Base-by-base conservation (phyloP, 2,113 vertebrate species). In the Toxotes jaculatrix region DNA sequence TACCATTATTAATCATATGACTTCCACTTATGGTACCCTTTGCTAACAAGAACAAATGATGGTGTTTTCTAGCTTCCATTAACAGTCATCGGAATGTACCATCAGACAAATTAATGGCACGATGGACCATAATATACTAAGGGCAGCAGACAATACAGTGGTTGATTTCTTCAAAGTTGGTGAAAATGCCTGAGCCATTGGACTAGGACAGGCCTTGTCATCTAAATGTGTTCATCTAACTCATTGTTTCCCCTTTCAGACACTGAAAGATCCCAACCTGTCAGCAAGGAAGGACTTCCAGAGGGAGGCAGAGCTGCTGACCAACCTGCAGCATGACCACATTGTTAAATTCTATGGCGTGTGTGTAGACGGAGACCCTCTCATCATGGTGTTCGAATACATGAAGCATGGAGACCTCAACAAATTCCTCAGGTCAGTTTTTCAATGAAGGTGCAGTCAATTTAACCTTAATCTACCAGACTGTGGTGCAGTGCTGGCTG, bases 321-420 rank as follows among this genome's bases (percentile, higher is more conserved):
- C 98, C 86, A 99, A 99, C 88, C 94, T 99, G 70, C 98, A 98
- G 93, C 98, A 99, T 0, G 98, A 99, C 49, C 98, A 99, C 94
- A 99, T 99, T 0, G 98, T 99, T 67, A 98, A 97, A 66, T 99
- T 99, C 86, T 98, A 98, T 0, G 98, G 98, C 0, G 98, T 99
- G 66, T 99, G 98, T 5, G 98, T 98, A 0, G 98, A 99, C 0
- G 98, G 98, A 0, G 98, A 99, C 77, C 98, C 98, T 0, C 97
- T 99, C 91, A 99, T 99, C 93, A 99, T 99, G 98, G 98, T 99
- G 83, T 99, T 99, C 0, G 98, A 99, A 83, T 99, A 99, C 94
- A 99, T 99, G 98, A 98, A 98, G 89, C 98, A 99, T 0, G 98
- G 98, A 4, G 98, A 99, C 91, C 96, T 99, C 83, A 99, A 99